Conservation (phyloP, 1,140 invertebrate genomes). For the Ostrea denselamellosa region DNA sequence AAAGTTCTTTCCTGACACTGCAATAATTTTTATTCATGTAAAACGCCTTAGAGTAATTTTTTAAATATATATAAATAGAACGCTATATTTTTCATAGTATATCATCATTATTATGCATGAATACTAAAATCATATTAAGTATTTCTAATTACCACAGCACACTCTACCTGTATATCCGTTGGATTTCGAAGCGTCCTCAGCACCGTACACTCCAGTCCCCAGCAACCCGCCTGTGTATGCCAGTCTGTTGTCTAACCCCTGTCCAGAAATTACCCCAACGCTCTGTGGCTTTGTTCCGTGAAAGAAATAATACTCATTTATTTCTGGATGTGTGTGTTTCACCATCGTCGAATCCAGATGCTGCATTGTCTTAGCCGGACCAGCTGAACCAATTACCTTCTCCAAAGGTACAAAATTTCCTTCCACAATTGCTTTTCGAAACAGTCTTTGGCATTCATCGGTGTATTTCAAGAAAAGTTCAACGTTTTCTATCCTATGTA, state of each 20-base stretch:
- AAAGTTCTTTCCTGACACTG: no score
- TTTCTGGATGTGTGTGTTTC: conserved; percentile 49
- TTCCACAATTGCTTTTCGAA: conserved; percentile 54
- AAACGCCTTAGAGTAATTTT: no score
- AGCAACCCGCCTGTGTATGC: conserved; percentile 42
- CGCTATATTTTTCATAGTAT: no score
- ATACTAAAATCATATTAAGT: no score
- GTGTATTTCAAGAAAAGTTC: conserved; percentile 56
- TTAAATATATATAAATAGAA: no score
- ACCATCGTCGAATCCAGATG: conserved; percentile 31
- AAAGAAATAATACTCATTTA: conserved; percentile 64
- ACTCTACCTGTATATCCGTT: conserved; percentile 63
- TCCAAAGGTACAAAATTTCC: conserved; percentile 35
- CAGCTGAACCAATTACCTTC: conserved; percentile 18
- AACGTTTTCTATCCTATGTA: conserved; percentile 51
- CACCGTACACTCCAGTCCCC: conserved; percentile 61
- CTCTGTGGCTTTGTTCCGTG: conserved; percentile 63
- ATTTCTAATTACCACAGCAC: background rate
- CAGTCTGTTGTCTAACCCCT: conserved; percentile 61
- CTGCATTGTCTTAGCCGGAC: conserved; percentile 22
- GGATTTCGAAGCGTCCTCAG: conserved; percentile 64
- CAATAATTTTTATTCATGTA: no score
- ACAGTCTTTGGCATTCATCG: conserved; percentile 51
- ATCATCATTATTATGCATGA: no score
- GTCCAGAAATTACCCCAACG: conserved; percentile 51